Base-by-base conservation (phyloP, 2,797 vertebrate genomes). In the Syncerus caffer region DNA sequence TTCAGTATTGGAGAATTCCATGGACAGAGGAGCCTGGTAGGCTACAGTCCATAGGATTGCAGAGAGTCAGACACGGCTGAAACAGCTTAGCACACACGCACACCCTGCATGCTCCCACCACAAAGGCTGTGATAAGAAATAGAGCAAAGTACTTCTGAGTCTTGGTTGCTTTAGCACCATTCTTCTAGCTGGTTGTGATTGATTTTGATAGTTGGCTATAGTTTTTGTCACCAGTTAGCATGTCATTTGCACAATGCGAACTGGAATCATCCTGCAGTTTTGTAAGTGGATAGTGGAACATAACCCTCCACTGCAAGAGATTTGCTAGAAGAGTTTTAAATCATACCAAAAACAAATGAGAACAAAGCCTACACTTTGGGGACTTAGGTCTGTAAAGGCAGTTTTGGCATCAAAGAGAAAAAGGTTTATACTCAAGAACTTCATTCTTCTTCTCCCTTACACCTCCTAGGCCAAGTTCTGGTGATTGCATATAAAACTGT, bases 371-470 rank as follows among this genome's bases (percentile, higher is more conserved):
- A 74, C 58, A 12, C 34, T 79, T 42, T 29, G 16, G 5, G 84
- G 71, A 38, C 45, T 13, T 47, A 11, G 51, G 23, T 15, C 89
- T 80, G 87, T 31, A 87, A 83, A 88, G 92, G 53, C 90, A 85
- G 45, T 96, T 94, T 94, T 34, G 83, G 25, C 83, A 51, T 85
- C 82, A 27, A 34, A 91, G 60, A 86, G 85, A 85, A 96, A 96
- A 94, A 92, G 45, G 57, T 82, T 89, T 90, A 76, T 92, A 55
- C 31, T 92, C 11, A 25, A 94, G 47, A 94, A 79, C 53, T 93
- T 55, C 29, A 47, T 97, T 85, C 87, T 62, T 95, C 79, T 96
- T 87, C 83, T 95, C 79, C n/a, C 21, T 96, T 58, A 60, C 38
- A 42, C 29, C 92, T 93, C 93, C 47, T 95, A 79, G 60, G 31